Conservation (phyloP, 37 sponge, comb jelly and placozoan species). For the Cladorhizidae sp. region DNA sequence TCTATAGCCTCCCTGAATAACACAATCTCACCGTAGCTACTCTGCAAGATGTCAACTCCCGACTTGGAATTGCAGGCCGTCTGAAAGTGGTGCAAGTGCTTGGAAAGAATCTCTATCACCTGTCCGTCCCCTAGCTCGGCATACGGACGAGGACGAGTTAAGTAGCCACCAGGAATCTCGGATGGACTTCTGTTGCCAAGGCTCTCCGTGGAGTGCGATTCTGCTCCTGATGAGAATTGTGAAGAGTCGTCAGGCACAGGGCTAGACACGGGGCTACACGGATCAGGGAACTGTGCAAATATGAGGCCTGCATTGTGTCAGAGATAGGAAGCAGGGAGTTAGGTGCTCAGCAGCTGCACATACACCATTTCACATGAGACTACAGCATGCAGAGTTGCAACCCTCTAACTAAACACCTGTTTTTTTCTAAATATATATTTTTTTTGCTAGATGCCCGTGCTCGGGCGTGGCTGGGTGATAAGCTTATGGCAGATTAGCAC, state of each 20-base stretch:
- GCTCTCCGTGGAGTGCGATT: neutral
- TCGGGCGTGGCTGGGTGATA: too few species aligned
- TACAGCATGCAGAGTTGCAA: too few species aligned
- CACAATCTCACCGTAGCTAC: conserved; percentile 15
- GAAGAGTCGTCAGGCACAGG: neutral
- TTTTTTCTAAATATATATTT: too few species aligned
- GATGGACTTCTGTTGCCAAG: neutral
- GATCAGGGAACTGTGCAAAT: conserved; percentile 36
- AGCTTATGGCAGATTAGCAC: too few species aligned
- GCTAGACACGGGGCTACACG: neutral
- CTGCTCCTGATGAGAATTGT: neutral
- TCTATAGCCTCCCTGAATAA: conserved; percentile 47
- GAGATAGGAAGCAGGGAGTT: too few species aligned
- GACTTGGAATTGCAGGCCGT: neutral
- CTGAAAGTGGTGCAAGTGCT: conserved; percentile 3
- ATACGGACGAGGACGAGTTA: neutral
- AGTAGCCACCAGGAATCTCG: neutral
- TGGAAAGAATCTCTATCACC: conserved; percentile 38
- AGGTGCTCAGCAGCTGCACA: too few species aligned
- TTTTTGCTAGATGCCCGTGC: too few species aligned
- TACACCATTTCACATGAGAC: too few species aligned
- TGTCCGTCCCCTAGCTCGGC: conserved; percentile 65
- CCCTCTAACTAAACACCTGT: too few species aligned
- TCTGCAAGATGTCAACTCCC: neutral
- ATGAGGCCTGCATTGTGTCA: conserved; percentile 7